A percentile compares a stretch with the other conserved stretches of the same genome.
Conservation (phyloP, 23 tunicate species). For the Ciona savignyi region DNA sequence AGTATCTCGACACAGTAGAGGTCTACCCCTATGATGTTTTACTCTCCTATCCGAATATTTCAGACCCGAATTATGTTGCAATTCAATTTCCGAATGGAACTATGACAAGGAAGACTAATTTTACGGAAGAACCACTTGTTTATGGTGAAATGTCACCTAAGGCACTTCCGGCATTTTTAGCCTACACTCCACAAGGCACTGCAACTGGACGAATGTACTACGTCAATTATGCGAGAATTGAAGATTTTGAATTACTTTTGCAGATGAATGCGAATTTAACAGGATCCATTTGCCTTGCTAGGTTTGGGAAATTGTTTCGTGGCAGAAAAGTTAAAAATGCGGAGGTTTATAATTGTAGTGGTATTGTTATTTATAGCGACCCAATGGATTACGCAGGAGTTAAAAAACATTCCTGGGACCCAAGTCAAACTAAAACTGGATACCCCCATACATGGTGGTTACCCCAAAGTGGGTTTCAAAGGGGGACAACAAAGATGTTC, state of each 20-base stretch:
- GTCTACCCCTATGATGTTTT: slow-evolving; percentile 63
- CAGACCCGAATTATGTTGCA: slow-evolving; percentile 63
- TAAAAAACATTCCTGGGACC: background rate
- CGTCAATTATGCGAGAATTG: slow-evolving; percentile 80
- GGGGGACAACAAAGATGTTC: slow-evolving; percentile 31
- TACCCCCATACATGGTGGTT: slow-evolving; percentile 94
- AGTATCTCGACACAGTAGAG: slow-evolving; percentile 61
- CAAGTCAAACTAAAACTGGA: background rate
- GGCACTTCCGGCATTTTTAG: slow-evolving; percentile 44
- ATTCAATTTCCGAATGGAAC: slow-evolving; percentile 46
- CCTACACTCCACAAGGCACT: slow-evolving; percentile 65
- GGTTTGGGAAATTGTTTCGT: slow-evolving; percentile 77
- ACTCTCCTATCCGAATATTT: slow-evolving; percentile 59
- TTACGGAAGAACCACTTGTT: slow-evolving; percentile 35
- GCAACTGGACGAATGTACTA: slow-evolving; percentile 66
- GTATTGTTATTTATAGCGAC: slow-evolving; percentile 71
- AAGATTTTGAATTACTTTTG: slow-evolving; percentile 56
- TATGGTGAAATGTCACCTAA: slow-evolving; percentile 24
- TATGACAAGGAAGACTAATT: slow-evolving; percentile 25
- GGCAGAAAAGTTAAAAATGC: slow-evolving; percentile 82
- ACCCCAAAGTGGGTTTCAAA: slow-evolving; percentile 76
- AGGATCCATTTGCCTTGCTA: slow-evolving; percentile 63
- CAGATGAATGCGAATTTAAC: slow-evolving; percentile 22
- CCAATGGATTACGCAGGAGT: slow-evolving; percentile 69
- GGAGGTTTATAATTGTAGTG: slow-evolving; percentile 49